These are phyloP conservation scores for Anastatus disparis DNA, from an alignment of 1,140 invertebrate species.

Conservation along the genomic window DNA sequence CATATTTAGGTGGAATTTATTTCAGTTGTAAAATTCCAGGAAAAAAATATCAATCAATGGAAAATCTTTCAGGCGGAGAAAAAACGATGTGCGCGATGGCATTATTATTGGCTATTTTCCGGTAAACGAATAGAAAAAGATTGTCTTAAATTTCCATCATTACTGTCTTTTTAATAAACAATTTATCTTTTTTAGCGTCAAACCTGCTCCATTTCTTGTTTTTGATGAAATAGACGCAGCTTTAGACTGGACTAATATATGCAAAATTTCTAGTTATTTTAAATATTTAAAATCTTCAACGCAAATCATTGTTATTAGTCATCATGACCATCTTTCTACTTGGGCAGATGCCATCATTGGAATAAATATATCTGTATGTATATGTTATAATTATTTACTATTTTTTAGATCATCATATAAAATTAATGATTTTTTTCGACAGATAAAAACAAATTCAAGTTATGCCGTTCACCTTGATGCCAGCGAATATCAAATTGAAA, in stretches of 20 bases:
- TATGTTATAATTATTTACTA: not conserved
- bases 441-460: conserved; percentile 11
- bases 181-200: conserved; percentile 76
- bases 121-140: conserved; percentile 71
- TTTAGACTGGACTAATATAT: conserved; percentile 97
- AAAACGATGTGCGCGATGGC: conserved; percentile 98
- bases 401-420: not conserved
- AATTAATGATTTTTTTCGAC: not conserved
- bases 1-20: conserved; percentile 95
- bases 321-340: not conserved
- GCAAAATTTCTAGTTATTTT: conserved; percentile 80
- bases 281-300: not conserved
- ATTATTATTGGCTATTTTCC: conserved; percentile 96
- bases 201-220: conserved; percentile 97
- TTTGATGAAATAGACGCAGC: conserved; percentile 99
- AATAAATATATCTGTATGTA: conserved; percentile 21
- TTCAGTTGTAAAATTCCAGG: conserved; percentile 99
- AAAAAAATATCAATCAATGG: conserved; percentile 96
- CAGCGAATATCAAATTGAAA: not conserved
- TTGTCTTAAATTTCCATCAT: no score
- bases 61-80: conserved; percentile 97
- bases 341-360: conserved; percentile 13
- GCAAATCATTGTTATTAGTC: conserved; percentile 36
- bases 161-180: no score
- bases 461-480: conserved; percentile 3